Evolutionary conservation across 2,797 vertebrate genomes (phyloP).

Genomic region (Hipposideros larvatus): DNA sequence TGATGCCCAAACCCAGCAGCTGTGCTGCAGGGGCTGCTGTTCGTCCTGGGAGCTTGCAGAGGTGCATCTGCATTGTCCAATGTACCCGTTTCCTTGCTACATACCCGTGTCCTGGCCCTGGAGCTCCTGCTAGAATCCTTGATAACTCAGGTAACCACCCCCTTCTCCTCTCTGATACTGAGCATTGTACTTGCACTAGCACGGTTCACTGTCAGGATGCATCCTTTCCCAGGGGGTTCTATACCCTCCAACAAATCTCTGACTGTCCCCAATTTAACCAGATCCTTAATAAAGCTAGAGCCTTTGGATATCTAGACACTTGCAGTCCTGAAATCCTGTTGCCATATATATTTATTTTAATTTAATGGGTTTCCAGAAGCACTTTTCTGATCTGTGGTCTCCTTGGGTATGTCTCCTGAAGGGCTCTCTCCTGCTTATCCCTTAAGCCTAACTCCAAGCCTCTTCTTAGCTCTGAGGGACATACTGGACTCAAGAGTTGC

Average conservation of each 20-base stretch:
- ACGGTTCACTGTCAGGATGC: neutral
- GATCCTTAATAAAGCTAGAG: constrained; percentile 31
- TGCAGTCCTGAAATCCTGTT: neutral
- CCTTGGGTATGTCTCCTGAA: neutral
- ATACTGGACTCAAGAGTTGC: neutral
- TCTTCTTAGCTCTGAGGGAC: neutral
- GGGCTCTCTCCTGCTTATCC: neutral
- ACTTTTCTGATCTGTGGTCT: neutral
- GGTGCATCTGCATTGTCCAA: too few relatives aligned
- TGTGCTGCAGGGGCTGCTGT: neutral
- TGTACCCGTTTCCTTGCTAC: neutral
- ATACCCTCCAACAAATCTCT: neutral
- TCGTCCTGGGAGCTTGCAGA: neutral
- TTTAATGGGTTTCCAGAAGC: neutral
- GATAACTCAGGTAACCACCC: neutral
- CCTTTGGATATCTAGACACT: neutral
- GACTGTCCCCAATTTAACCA: neutral
- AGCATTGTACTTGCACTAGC: neutral
- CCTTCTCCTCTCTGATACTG: neutral
- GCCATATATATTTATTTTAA: neutral
- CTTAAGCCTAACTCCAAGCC: neutral
- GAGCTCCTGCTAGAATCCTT: neutral
- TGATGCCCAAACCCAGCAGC: neutral
- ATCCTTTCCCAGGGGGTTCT: neutral
- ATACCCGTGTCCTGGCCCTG: neutral